Evolutionary conservation across 2,888 invertebrate species (phyloP), one percentile per base, ranked within the genome.

Genomic region (Geotrupes spiniger): DNA sequence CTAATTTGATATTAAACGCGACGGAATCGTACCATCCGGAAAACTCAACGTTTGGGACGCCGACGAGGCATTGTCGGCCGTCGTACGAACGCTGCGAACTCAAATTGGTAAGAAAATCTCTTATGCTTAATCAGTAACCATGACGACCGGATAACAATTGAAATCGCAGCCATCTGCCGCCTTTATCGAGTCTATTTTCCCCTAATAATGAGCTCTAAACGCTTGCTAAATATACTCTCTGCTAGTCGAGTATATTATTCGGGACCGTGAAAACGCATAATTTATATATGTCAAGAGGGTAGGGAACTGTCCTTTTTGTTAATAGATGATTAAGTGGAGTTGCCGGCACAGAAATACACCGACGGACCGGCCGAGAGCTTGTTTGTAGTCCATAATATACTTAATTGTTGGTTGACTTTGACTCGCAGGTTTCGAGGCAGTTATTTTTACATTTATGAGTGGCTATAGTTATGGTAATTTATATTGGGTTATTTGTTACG

Each of bases 1-100:
- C 70, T 71, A 71, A 71, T 71, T 71, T 70, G 71, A 71, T 70
- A 70, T 71, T 71, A 71, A 71, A 69, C 61, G 67, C 64, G 62
- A 48, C 50, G 55, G 58, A 59, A 57, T 60, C 56, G 60, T 61
- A 56, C 42, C 69, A 64, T 44, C 53, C 60, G 58, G 52, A 58
- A 57, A 60, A 54, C 59, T 56, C 49, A 58, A 56, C 46, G 51
- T 38, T 42, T 42, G 42, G 39, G 42, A 39, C 39, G 37, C 42
- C 28, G 26, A 36, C 46, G 49, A 46, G 38, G 48, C 46, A 37
- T 36, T 14, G 33, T 26, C 45, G 36, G 14, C 25, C 14, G 28
- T 29, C 29, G 43, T 36, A 28, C 40, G 9, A 14, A 48, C 45
- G 49, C 53, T 43, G 68, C 42, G 63, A 63, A 59, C 58, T 58